Conservation (phyloP, 2,113 vertebrate genomes). For the Sapajus apella region DNA sequence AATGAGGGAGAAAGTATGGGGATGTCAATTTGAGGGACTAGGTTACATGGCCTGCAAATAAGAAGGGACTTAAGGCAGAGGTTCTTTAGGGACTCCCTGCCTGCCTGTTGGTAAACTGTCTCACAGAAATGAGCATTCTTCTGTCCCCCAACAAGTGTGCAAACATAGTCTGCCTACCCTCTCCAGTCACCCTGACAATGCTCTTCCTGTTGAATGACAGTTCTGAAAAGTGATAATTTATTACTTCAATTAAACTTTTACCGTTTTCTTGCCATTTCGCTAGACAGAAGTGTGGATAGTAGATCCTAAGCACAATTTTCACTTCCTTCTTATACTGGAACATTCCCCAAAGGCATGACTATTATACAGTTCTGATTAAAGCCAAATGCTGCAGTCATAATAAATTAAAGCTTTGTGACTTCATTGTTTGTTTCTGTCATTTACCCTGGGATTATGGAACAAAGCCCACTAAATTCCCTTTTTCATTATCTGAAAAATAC, state of each 20-base stretch:
- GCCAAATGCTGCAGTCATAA: neutral
- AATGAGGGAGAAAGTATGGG: neutral
- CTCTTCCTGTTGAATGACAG: neutral
- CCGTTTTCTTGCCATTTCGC: neutral
- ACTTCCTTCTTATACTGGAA: neutral
- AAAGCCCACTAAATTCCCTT: neutral
- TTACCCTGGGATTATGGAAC: neutral
- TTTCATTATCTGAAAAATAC: constrained; percentile 14
- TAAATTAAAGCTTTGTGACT: constrained; percentile 30
- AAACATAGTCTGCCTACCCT: neutral
- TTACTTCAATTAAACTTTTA: constrained; percentile 25
- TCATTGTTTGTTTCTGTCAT: constrained; percentile 11
- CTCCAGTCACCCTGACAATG: neutral
- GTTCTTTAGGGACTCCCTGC: neutral
- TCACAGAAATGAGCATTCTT: neutral
- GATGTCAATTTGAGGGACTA: neutral
- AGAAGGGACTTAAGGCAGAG: neutral
- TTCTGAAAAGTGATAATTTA: constrained; percentile 21
- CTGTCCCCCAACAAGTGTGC: neutral
- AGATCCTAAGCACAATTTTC: neutral
- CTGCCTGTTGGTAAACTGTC: neutral
- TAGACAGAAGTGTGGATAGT: neutral
- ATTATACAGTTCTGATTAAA: constrained; percentile 15
- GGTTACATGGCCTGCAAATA: neutral
- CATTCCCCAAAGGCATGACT: neutral